Evolutionary conservation across 2,113 vertebrate genomes (phyloP).

Genomic region (Menura novaehollandiae): DNA sequence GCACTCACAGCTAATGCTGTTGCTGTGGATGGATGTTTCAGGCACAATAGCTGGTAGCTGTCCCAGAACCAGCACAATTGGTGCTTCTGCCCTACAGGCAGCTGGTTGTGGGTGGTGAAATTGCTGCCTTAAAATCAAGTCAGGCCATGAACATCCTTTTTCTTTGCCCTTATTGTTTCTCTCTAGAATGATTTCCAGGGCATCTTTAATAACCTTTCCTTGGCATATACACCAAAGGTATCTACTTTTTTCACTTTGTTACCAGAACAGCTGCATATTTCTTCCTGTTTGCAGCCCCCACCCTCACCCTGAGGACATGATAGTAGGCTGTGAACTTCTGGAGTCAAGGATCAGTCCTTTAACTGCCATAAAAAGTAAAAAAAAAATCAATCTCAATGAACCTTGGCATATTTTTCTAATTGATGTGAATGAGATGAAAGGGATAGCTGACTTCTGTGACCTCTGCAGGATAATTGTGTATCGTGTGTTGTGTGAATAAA

Average conservation of each 20-base stretch:
- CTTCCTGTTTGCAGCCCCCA: neutral
- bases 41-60: neutral
- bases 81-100: neutral
- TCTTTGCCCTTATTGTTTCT: neutral
- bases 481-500: neutral
- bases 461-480: neutral
- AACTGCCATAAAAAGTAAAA: neutral
- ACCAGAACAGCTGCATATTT: neutral
- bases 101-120: neutral
- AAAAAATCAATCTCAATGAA: neutral
- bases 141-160: neutral
- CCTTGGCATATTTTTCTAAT: slow-evolving; percentile 9
- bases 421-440: slow-evolving; percentile 2
- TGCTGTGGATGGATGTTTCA: neutral
- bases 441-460: neutral
- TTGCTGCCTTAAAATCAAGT: neutral
- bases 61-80: neutral
- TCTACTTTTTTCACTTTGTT: neutral
- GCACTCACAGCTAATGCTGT: neutral
- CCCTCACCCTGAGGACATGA: accelerated
- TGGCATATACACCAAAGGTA: neutral
- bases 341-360: neutral
- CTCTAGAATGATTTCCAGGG: neutral
- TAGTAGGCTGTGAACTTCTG: neutral
- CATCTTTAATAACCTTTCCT: neutral